Evolutionary conservation across 2,888 invertebrate genomes (phyloP), one percentile per base, ranked within the genome.

Genomic region (Drosophila stalkeri): DNA sequence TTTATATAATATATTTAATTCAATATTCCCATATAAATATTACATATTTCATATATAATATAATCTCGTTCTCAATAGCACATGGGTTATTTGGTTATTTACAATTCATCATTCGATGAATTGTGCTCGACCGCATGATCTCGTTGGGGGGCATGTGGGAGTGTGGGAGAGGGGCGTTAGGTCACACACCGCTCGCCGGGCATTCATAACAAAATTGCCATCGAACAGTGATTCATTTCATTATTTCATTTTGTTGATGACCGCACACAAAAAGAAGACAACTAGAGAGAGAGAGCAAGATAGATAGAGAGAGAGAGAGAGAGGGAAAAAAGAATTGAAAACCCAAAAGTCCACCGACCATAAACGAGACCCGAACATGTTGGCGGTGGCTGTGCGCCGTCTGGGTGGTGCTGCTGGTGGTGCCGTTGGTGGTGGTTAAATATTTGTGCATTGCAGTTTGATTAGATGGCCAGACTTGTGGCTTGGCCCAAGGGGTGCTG

Each of bases 241-340:
- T 52, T 49, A 64, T 64, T 49, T 71, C 71, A 65, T 47, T 62
- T 65, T 41, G 43, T 64, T 63, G 54, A 49, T 54, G 57, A 78
- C 78, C 75, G 47, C 69, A 73, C 61, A 61, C 18, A 44, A 31
- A n/a, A n/a, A 14, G 8, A 31, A 47, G 16, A 8, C 11, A 6
- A 23, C 12, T 1, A 11, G 23, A 23, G 23, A 23, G 3, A 2
- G 23, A 23, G 23, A 23, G 23, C 2, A 2, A 23, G 23, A 23
- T 2, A 23, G 23, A 23, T 2, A 23, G 0, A 23, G 23, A 27
- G 27, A 27, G 27, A 27, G 27, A 27, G 27, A 49, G 27, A 31
- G n/a, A 5, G 16, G 27, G 27, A 5, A 54, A 59, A 35, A 44
- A 20, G 54, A 35, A 73, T 63, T 67, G 72, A 60, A 64, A 72